These are phyloP conservation scores for Coregonus suidteri DNA, from an alignment of 2,797 vertebrate genomes.

Conservation along the genomic window DNA sequence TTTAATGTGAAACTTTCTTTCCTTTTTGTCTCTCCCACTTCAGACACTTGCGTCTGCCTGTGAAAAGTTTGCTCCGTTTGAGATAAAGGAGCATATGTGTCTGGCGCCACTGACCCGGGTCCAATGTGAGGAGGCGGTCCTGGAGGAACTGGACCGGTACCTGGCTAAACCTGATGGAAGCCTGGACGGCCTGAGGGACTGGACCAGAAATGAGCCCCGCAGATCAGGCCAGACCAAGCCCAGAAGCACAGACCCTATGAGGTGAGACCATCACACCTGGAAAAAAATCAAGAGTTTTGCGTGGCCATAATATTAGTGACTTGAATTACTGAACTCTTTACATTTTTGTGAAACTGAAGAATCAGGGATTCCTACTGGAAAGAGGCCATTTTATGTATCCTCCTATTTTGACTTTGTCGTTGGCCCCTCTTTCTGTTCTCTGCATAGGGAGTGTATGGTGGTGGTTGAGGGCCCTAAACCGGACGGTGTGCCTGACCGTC, in stretches of 20 bases:
- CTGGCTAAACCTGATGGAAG: conserved; percentile 69
- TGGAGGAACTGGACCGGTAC: conserved; percentile 82
- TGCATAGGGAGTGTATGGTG: conserved; percentile 77
- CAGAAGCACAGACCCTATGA: conserved; percentile 27
- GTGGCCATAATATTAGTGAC: neutral
- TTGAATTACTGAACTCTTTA: neutral
- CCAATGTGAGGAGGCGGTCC: conserved; percentile 75
- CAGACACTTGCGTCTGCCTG: conserved; percentile 93
- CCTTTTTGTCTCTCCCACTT: conserved; percentile 17
- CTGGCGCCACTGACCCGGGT: conserved; percentile 87
- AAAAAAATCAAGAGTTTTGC: neutral
- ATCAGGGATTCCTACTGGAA: neutral
- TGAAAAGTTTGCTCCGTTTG: conserved; percentile 97
- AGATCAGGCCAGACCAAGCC: conserved; percentile 79
- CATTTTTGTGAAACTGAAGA: neutral
- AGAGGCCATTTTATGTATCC: neutral
- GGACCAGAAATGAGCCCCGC: conserved; percentile 77
- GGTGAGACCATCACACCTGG: conserved; percentile 55
- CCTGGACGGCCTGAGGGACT: conserved; percentile 78
- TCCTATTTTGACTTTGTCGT: neutral
- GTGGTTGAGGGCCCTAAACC: conserved; percentile 71
- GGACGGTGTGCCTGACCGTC: conserved; percentile 76
- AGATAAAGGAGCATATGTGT: conserved; percentile 94
- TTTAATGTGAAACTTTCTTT: neutral
- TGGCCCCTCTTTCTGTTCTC: neutral